Base-by-base conservation (phyloP, 2,888 invertebrate species). In the Pristionchus arcanus region DNA sequence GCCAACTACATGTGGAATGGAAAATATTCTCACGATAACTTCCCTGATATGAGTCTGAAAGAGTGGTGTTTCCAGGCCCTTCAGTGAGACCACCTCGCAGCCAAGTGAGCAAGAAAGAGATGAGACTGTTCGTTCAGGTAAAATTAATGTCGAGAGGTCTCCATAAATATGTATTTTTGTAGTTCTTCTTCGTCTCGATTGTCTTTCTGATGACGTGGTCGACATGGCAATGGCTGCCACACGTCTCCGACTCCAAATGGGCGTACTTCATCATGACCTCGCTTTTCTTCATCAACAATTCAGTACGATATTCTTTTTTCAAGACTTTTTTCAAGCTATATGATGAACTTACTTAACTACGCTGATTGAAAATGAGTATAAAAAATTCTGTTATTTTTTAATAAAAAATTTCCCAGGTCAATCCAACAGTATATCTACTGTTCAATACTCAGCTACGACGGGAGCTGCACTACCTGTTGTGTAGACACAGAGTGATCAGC, bases 111-210 rank as follows among this genome's bases (percentile, higher is more conserved):
- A 94, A 94, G 86, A 93, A 93, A 87, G 94, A 94, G 90, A 93
- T 94, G 93, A 89, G 94, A 37, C 89, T 94, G 3, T 94, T 94
- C 84, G 92, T 94, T 49, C 94, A 94, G 91, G 94, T 94, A 55
- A 53, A n/a, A 7, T 31, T 31, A 19, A 28, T 13, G 0, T 55
- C 13, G 28, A 55, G 28, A 83, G 42, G 2, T 2, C 15, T 31
- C 15, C 19, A 13, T 21, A 28, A 84, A 53, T 55, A 84, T n/a
- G 2, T 19, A 34, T 87, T 74, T 16, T 83, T 93, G 81, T 91
- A 94, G 94, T 94, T 94, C 89, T 94, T 94, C 89, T 92, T 94
- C 31, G 94, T 94, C 15, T 94, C 94, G 16, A 90, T 94, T 42
- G 94, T 94, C 7, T 94, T 94, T 74, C 90, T 94, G 21, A 74